Conservation (phyloP, 2,888 invertebrate genomes). For the Stegana nigrithorax region DNA sequence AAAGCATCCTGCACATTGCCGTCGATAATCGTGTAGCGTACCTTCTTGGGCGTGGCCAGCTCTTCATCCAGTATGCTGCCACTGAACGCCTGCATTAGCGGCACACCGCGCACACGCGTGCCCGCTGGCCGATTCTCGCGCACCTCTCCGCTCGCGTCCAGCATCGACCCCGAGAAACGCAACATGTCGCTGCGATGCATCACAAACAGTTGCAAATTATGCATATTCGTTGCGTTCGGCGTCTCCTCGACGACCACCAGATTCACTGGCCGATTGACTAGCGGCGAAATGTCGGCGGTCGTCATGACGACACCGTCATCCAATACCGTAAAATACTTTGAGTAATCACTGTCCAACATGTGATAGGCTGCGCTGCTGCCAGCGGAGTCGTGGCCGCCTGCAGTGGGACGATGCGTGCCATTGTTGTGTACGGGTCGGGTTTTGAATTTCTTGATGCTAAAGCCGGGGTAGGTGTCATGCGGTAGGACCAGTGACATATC, state of each 20-base stretch:
- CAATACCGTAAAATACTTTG: constrained; percentile 87
- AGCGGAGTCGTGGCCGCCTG: constrained; percentile 21
- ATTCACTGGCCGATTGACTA: constrained; percentile 84
- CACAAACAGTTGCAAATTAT: constrained; percentile 84
- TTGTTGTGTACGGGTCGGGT: constrained; percentile 55
- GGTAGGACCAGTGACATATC: constrained; percentile 76
- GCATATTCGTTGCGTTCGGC: constrained; percentile 82
- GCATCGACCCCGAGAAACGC: constrained; percentile 77
- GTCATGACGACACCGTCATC: constrained; percentile 92
- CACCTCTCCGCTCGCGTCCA: constrained; percentile 77
- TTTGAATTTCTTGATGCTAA: constrained; percentile 84
- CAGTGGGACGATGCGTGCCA: constrained; percentile 23
- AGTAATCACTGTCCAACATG: constrained; percentile 82
- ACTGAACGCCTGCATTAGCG: constrained; percentile 78
- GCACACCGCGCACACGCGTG: constrained; percentile 78
- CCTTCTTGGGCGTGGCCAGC: constrained; percentile 67
- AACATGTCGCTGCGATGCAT: constrained; percentile 86
- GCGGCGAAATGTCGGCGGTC: constrained; percentile 83
- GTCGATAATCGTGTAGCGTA: constrained; percentile 83
- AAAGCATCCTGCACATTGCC: constrained; percentile 82
- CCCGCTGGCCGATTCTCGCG: constrained; percentile 82
- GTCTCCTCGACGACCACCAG: constrained; percentile 85
- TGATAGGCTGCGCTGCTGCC: constrained; percentile 70
- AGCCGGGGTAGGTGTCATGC: constrained; percentile 90
- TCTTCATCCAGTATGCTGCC: constrained; percentile 66